Evolutionary conservation across 2,888 invertebrate genomes (phyloP).

Genomic region (Imbricaverruca yamaguchii): DNA sequence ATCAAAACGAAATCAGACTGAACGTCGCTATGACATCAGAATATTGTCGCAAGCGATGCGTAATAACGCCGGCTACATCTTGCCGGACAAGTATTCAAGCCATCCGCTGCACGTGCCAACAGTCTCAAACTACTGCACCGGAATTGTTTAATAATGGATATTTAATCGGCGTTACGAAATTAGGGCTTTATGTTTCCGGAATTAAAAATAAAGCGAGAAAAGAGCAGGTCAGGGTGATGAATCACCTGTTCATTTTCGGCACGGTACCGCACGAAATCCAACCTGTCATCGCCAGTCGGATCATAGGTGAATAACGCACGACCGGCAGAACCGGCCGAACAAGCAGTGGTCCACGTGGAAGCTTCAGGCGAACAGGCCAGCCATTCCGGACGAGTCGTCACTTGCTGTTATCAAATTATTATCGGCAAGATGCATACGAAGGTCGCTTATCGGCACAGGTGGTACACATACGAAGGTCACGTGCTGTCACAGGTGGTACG

Average conservation of each 20-base stretch:
- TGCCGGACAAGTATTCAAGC: neutral
- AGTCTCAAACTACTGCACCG: neutral
- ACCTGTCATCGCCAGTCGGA: neutral
- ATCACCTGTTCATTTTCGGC: neutral
- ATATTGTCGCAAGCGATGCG: conserved; percentile 5
- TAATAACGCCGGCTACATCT: neutral
- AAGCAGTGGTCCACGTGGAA: no score
- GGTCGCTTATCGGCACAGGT: no score
- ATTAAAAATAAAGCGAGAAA: neutral
- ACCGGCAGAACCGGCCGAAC: no score
- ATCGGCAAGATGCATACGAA: no score
- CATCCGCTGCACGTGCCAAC: neutral
- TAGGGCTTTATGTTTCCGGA: neutral
- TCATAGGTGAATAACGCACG: no score
- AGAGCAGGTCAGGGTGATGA: neutral
- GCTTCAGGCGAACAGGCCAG: no score
- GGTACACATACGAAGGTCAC: no score
- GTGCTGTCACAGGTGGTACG: no score
- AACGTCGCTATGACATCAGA: neutral
- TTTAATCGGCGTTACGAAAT: neutral
- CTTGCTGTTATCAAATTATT: neutral
- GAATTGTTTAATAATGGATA: neutral
- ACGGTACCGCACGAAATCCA: neutral
- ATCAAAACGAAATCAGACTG: no score
- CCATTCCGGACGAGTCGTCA: neutral